Conservation (phyloP, 2,113 vertebrate species). For the Halichoeres trimaculatus region DNA sequence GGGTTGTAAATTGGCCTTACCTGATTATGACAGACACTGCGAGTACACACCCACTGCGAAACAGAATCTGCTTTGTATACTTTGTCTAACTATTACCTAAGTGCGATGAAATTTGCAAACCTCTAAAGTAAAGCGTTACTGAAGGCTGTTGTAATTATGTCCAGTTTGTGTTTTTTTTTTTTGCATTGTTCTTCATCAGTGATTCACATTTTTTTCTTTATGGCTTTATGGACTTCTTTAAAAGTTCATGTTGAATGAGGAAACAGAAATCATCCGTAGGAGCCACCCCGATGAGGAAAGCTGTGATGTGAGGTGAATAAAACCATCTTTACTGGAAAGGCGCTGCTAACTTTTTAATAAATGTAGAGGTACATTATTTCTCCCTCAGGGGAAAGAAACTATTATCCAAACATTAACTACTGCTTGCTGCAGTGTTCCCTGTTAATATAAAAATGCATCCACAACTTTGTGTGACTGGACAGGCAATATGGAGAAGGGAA, state of each 20-base stretch:
- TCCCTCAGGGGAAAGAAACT: conserved; percentile 7
- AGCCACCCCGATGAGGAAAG: neutral
- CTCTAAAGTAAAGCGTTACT: no score
- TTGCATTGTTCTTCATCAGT: neutral
- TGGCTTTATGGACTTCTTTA: neutral
- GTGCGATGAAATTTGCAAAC: no score
- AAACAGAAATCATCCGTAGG: neutral
- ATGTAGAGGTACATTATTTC: conserved; percentile 14
- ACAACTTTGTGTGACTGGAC: conserved; percentile 10
- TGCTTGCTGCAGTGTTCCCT: neutral
- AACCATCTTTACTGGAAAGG: neutral
- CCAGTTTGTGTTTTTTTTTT: neutral
- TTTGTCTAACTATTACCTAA: no score
- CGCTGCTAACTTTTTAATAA: neutral
- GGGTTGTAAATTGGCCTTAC: no score
- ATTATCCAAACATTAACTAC: conserved; percentile 21
- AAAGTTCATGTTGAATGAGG: neutral
- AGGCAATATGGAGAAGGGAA: neutral
- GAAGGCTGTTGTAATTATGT: neutral
- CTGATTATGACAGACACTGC: no score
- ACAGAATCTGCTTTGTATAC: no score
- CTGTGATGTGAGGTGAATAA: neutral
- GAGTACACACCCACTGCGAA: no score
- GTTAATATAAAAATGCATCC: conserved; percentile 14
- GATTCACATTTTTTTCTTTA: neutral